Evolutionary conservation across 2,888 invertebrate species (phyloP), one percentile per base, ranked within the genome.

Genomic region (Mactromeris polynyma): DNA sequence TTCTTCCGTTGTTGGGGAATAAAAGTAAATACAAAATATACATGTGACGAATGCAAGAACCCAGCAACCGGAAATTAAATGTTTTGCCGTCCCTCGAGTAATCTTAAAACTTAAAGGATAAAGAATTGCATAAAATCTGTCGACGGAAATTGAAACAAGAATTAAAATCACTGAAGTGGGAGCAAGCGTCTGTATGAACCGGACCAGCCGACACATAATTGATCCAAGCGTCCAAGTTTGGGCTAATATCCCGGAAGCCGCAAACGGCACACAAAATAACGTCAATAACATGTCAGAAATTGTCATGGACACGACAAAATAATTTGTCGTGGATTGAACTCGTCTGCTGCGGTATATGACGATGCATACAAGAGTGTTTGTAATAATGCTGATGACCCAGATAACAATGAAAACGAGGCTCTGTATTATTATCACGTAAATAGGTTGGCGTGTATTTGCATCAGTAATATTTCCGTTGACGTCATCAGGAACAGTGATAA

Each of bases 291-390:
- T 69, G 87, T 96, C 96, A 0, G 94, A 90, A 11, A 89, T 42
- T 7, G 96, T 96, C 64, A 96, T 85, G 0, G 95, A 94, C 11
- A 96, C 93, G 6, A 96, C 95, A 90, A 96, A 96, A 88, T 94
- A 96, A 88, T 96, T 96, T 31, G 96, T 96, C 21, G 96, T 96
- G 19, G 96, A 96, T 93, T 96, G 96, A 9, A 96, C 94, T 33
- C 96, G 94, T n/a, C 96, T 91, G 87, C 96, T 96, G 17, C 96
- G 92, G 85, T 95, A 93, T 69, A 96, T 96, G n/a, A 96, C 96
- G 11, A 96, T 26, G 46, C 96, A 95, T 3, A 96, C 96, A 19
- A 96, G 90, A 14, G 92, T 64, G 92, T 96, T 96, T 26, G 96
- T 95, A 9, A 94, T 58, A 31, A 95, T 82, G n/a, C 95, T 93